Evolutionary conservation across 2,888 invertebrate species (phyloP), one percentile per base, ranked within the genome.

Genomic region (Incurvaria masculella): DNA sequence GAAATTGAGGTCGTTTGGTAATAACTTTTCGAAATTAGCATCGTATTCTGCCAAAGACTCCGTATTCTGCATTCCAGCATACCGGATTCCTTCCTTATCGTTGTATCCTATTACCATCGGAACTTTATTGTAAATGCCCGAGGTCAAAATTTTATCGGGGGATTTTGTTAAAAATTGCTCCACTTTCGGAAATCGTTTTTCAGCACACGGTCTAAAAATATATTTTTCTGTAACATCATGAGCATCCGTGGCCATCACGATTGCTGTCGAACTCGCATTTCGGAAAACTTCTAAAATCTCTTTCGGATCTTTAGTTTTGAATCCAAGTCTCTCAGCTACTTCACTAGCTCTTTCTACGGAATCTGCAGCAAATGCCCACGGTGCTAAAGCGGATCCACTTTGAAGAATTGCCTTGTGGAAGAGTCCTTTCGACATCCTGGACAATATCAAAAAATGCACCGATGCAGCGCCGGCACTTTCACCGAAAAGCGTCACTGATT

Each of bases 41-140:
- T 47, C 33, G 2, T 49, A 39, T 19, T 21, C 33, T 18, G 43
- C 17, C 10, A 45, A 21, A 21, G 14, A 27, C 17, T 43, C 38
- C n/a, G 48, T 44, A 39, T 57, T 51, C 44, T 56, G 63, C 46
- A 53, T 40, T 16, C 51, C 49, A 6, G 61, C 59, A 54, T 60
- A 61, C 45, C 49, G 51, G 19, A 64, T 60, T 1, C 64, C 65
- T 55, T 65, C 65, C 52, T 53, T 60, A 46, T 61, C 51, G 53
- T 61, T 63, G 46, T 58, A 62, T 2, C 65, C 65, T 14, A 61
- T 56, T n/a, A 65, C 60, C 10, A 61, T 48, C n/a, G 55, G 47
- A 16, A 55, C 53, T 44, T 50, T 53, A 44, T 51, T 51, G 21
- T 50, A 53, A 17, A 49, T 44, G 2, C 53, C 52, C 8, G 51